These are phyloP conservation scores for Rhorus exstirpatorius DNA, from an alignment of 2,888 invertebrate species.

Conservation along the genomic window DNA sequence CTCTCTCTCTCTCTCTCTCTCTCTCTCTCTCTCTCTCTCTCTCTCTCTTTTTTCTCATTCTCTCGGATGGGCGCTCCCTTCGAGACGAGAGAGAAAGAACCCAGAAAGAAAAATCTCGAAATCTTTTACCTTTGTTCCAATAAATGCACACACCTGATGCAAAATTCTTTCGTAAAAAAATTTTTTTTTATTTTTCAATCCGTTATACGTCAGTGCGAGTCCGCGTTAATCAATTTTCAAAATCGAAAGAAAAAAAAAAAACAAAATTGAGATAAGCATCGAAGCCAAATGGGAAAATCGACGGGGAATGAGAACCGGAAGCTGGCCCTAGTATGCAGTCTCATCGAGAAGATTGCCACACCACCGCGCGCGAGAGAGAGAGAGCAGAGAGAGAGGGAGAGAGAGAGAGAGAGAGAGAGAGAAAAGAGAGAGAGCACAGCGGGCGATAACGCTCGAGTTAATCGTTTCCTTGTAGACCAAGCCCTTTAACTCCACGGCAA, in stretches of 20 bases:
- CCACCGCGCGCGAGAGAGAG: too few relatives aligned
- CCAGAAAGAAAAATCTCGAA: neutral
- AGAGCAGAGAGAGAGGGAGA: too few relatives aligned
- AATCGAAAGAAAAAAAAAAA: neutral
- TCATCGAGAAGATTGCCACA: constrained; percentile 15
- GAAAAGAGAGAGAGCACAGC: constrained; percentile 1
- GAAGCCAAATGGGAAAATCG: neutral
- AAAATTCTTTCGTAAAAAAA: neutral
- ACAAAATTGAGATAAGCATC: neutral
- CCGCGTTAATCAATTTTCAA: too few relatives aligned
- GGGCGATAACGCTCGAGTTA: constrained; percentile 68
- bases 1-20: constrained; percentile 3
- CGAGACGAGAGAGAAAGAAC: too few relatives aligned
- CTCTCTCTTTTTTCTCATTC: neutral
- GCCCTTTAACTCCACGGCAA: constrained; percentile 58
- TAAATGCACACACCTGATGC: neutral
- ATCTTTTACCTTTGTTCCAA: neutral
- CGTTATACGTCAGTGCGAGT: too few relatives aligned
- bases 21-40: neutral
- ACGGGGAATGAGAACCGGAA: constrained; percentile 51
- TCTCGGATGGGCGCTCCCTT: too few relatives aligned
- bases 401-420: neutral
- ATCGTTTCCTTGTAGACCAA: constrained; percentile 53
- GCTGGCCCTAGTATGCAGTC: constrained; percentile 10
- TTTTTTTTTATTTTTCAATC: too few relatives aligned